A percentile compares a stretch with the other conserved stretches of the same genome.
These are phyloP conservation scores for Euglossa dilemma DNA, from an alignment of 1,140 invertebrate genomes.

Conservation along the genomic window DNA sequence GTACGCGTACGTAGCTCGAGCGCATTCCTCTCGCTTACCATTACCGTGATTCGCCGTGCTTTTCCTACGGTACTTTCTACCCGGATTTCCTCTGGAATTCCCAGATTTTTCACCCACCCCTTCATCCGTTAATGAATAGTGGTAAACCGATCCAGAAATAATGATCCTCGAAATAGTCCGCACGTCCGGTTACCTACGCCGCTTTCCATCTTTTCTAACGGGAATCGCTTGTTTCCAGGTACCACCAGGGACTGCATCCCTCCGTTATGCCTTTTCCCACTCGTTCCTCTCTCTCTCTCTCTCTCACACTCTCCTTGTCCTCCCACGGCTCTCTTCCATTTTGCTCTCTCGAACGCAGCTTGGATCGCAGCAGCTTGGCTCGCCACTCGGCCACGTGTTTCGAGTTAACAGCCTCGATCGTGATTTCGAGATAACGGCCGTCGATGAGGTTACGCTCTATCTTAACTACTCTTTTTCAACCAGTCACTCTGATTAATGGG, in stretches of 20 bases:
- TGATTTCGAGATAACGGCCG: slow-evolving; percentile 39
- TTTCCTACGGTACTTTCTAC: not conserved
- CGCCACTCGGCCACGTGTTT: slow-evolving; percentile 34
- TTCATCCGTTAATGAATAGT: slow-evolving; percentile 62
- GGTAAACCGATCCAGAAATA: slow-evolving; percentile 69
- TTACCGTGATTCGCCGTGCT: too few species aligned
- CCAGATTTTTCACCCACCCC: too few species aligned
- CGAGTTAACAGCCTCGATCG: slow-evolving; percentile 47
- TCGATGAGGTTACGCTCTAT: slow-evolving; percentile 19
- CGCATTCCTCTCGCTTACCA: too few species aligned
- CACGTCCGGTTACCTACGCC: slow-evolving; percentile 38
- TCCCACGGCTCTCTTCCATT: too few species aligned
- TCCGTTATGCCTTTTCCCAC: not conserved
- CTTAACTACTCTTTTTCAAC: slow-evolving; percentile 35
- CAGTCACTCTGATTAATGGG: slow-evolving; percentile 52
- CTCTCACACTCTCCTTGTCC: not conserved
- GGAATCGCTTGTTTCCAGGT: slow-evolving; percentile 48
- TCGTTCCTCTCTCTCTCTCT: not conserved
- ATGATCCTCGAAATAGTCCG: slow-evolving; percentile 66
- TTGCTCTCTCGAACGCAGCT: not conserved
- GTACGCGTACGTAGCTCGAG: too few species aligned
- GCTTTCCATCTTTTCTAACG: slow-evolving; percentile 57
- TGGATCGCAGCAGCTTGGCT: not conserved
- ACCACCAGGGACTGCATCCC: not conserved
- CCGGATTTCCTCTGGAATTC: not conserved